A percentile compares a stretch with the other conserved stretches of the same genome.
phyloP scores from a whole-genome alignment of 2,113 vertebrate genomes.

The Tympanuchus pallidicinctus region DNA sequence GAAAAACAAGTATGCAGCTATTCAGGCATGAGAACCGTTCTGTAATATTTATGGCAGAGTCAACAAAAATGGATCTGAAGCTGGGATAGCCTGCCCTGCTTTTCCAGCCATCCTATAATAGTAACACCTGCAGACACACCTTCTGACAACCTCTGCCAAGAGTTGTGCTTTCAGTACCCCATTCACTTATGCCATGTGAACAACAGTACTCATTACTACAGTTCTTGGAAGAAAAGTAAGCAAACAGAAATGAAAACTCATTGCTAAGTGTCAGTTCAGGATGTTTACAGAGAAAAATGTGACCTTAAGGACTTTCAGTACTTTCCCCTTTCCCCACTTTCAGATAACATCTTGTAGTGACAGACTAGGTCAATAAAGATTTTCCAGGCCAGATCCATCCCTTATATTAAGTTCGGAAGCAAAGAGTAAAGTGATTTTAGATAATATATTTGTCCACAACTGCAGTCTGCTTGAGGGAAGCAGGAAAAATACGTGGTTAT shows the following conservation, averaged over 20 bases:
- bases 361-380: background rate
- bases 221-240: background rate
- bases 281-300: background rate
- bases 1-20: background rate
- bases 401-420: conserved; percentile 6
- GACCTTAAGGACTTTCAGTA: background rate
- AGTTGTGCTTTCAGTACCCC: background rate
- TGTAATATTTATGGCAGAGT: background rate
- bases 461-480: background rate
- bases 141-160: background rate
- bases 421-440: background rate
- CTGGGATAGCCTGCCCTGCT: background rate
- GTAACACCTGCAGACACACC: background rate
- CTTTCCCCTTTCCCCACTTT: background rate
- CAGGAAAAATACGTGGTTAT: background rate
- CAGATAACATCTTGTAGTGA: background rate
- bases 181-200: background rate
- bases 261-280: background rate
- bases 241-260: background rate
- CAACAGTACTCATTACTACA: background rate
- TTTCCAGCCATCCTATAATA: background rate
- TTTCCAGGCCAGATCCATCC: conserved; percentile 14
- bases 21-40: background rate
- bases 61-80: background rate
- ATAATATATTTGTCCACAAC: background rate